Base-by-base conservation (phyloP, 2,797 vertebrate species). In the Characodon lateralis region DNA sequence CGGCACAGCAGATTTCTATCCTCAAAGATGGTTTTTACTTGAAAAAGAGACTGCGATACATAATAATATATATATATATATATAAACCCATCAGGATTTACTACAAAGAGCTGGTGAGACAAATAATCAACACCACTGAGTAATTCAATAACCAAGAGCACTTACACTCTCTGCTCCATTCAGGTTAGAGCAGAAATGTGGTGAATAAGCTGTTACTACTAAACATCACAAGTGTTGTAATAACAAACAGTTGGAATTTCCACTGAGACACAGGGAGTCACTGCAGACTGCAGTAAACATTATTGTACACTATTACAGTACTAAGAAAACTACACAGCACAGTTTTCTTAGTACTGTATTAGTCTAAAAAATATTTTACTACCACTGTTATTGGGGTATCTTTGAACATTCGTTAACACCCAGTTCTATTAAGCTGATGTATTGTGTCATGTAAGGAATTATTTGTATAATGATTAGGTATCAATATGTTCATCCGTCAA, bases 131-230 rank as follows among this genome's bases (percentile, higher is more conserved):
- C 50, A 55, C 71, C 51, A n/a, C 53, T 73, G 53, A 73, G 53
- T 73, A 53, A 73, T 58, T 73, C 22, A 14, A n/a, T 58, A 56
- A 26, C 35, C 39, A 73, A 41, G 35, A 20, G 18, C 50, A 22
- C 5, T 26, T 50, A 22, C 48, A 22, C 48, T n/a, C 59, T 18
- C 39, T 12, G 65, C 39, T 68, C 28, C 28, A 35, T 71, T 53
- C 70, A 53, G 70, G 70, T 71, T 18, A 6, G 51, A 56, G 35
- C 50, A 56, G 31, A 41, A 56, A 56, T 56, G 51, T 72, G 71
- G 51, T 55, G 71, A 7, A 73, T 39, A 56, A 58, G 55, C 31
- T 73, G 53, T 73, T 56, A 58, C 39, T 73, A 73, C 35, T 43
- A 73, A 72, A 56, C 35, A 56, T 24, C 35, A 72, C 53, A 56